Percentiles rank a stretch among this genome's conserved stretches.
These are phyloP conservation scores for Drosophila sordidapex DNA, from an alignment of 2,888 invertebrate genomes.

Conservation along the genomic window DNA sequence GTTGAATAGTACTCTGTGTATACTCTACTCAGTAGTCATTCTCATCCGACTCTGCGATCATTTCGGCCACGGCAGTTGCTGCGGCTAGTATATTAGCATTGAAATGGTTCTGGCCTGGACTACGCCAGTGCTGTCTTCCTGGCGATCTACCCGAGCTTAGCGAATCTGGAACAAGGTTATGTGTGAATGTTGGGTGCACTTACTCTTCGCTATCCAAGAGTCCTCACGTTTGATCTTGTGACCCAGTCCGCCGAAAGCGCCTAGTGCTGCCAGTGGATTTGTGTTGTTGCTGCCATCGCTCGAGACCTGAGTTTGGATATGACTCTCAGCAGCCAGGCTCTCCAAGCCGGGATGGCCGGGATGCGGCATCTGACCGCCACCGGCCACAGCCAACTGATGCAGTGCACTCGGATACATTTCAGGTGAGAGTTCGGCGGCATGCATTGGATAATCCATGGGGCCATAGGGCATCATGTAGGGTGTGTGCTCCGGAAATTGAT, in stretches of 20 bases:
- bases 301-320: constrained; percentile 81
- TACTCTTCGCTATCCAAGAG: constrained; percentile 83
- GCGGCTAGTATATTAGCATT: constrained; percentile 50
- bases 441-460: constrained; percentile 83
- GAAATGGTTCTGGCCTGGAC: constrained; percentile 4
- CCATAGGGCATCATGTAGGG: constrained; percentile 85
- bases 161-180: constrained; percentile 60
- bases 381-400: constrained; percentile 79
- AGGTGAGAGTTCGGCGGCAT: constrained; percentile 76
- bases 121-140: constrained; percentile 19
- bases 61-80: constrained; percentile 69
- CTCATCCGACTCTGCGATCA: constrained; percentile 60
- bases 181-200: constrained; percentile 56
- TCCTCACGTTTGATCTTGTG: constrained; percentile 85
- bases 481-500: constrained; percentile 83
- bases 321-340: constrained; percentile 79
- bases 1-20: constrained; percentile 11
- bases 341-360: constrained; percentile 76
- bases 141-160: constrained; percentile 32
- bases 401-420: constrained; percentile 82
- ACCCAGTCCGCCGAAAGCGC: constrained; percentile 75
- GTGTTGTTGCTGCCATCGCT: constrained; percentile 82
- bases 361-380: constrained; percentile 63
- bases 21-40: constrained; percentile 58
- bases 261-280: constrained; percentile 80